Evolutionary conservation across 2,888 invertebrate genomes (phyloP).

Genomic region (Amblyjoppa fuscipennis): DNA sequence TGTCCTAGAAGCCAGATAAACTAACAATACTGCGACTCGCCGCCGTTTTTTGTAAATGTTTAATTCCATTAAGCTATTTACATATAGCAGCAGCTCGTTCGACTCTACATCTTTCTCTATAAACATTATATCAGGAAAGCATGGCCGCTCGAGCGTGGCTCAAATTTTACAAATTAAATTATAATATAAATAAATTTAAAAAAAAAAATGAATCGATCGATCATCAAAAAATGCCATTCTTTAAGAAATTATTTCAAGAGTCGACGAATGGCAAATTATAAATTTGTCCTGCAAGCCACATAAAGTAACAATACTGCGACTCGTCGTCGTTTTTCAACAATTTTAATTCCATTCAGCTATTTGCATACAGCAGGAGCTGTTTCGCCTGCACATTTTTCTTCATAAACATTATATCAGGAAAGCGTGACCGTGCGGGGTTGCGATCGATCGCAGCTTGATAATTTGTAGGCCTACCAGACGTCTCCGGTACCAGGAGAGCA

Average conservation of each 20-base stretch:
- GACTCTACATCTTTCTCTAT: neutral
- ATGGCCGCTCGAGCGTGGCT: neutral
- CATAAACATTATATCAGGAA: neutral
- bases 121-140: conserved; percentile 6
- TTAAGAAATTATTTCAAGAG: neutral
- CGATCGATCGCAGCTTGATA: conserved; percentile 77
- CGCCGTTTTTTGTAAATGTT: neutral
- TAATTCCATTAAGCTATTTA: neutral
- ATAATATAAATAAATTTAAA: too few species aligned
- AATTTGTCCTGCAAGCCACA: neutral
- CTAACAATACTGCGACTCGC: neutral
- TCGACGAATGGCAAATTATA: neutral
- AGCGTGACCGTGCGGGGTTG: conserved; percentile 45
- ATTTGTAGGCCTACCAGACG: conserved; percentile 84
- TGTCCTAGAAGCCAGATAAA: neutral
- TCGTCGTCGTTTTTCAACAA: neutral
- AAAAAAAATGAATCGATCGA: neutral
- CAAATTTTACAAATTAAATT: too few species aligned
- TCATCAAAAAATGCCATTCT: neutral
- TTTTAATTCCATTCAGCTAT: neutral
- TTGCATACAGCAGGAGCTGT: neutral
- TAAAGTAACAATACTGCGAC: neutral
- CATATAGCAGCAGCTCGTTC: neutral
- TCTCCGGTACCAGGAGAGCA: conserved; percentile 81
- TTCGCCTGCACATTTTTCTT: neutral